phyloP scores from a whole-genome alignment of 2,888 invertebrate species.

The Drosophila emarginata region DNA sequence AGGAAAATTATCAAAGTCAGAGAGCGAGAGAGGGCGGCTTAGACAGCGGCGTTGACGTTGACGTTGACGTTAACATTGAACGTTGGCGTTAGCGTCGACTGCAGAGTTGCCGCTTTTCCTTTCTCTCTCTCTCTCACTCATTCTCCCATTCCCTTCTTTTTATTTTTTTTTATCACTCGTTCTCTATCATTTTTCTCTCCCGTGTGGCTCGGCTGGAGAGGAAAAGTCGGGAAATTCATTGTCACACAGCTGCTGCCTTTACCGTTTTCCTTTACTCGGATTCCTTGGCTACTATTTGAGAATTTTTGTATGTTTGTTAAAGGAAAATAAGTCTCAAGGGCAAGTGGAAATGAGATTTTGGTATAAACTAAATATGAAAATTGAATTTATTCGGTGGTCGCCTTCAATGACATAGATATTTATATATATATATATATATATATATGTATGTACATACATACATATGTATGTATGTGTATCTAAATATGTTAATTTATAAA shows the following conservation, averaged over 20 bases:
- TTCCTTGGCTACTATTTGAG: not conserved
- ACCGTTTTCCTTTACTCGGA: not conserved
- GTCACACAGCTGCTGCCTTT: conserved; percentile 36
- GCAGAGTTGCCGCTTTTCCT: not conserved
- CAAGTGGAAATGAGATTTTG: not conserved
- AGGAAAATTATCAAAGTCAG: conserved; percentile 1
- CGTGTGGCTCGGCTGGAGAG: conserved; percentile 18
- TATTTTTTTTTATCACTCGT: conserved; percentile 3
- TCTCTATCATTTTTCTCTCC: conserved; percentile 10
- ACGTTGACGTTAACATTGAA: conserved; percentile 40
- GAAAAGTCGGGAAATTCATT: conserved; percentile 41
- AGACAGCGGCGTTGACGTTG: not conserved
- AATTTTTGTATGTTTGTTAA: not conserved
- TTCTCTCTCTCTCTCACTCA: not conserved
- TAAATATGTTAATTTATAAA: too few relatives aligned
- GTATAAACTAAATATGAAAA: conserved; percentile 15
- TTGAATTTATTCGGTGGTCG: not conserved
- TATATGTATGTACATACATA: not conserved
- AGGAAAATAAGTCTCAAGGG: not conserved
- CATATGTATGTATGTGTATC: not conserved
- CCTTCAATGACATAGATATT: not conserved
- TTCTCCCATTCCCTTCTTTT: not conserved
- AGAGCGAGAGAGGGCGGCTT: conserved; percentile 19
- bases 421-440: conserved; percentile 4
- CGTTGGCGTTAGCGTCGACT: conserved; percentile 26